These are phyloP conservation scores for Hippocampus guttulatus DNA, from an alignment of 2,113 vertebrate genomes.

Conservation along the genomic window DNA sequence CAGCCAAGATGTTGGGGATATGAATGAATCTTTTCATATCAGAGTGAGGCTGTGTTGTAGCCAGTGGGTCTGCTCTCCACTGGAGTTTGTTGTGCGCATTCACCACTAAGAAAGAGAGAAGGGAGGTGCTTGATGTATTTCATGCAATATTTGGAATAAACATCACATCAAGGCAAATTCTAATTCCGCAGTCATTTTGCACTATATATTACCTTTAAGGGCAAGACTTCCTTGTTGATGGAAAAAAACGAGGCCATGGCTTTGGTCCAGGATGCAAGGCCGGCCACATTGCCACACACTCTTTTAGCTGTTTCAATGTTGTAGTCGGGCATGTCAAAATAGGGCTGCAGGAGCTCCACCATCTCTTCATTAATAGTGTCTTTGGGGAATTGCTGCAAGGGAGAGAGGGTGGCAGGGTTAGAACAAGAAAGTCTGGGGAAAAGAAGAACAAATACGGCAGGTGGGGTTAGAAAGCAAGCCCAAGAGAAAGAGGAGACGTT, in stretches of 20 bases:
- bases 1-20: constrained; percentile 15
- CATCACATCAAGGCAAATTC: not conserved
- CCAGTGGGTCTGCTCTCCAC: constrained; percentile 7
- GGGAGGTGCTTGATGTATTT: not conserved
- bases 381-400: constrained; percentile 88
- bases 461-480: not conserved
- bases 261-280: constrained; percentile 94
- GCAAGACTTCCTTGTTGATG: constrained; percentile 94
- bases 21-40: constrained; percentile 32
- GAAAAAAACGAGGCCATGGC: constrained; percentile 92
- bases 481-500: not conserved
- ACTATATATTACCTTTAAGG: constrained; percentile 80
- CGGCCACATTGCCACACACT: constrained; percentile 91
- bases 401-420: constrained; percentile 2
- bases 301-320: constrained; percentile 90
- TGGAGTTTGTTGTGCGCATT: constrained; percentile 6
- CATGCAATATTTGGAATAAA: not conserved
- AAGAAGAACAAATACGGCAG: constrained; percentile 4
- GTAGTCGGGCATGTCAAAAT: constrained; percentile 93
- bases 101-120: constrained; percentile 12
- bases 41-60: constrained; percentile 3
- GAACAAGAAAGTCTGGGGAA: not conserved
- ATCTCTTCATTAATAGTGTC: constrained; percentile 92
- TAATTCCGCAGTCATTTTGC: not conserved
- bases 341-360: constrained; percentile 87